Base-by-base conservation (phyloP, 2,888 invertebrate genomes). In the Resseliella maxima region DNA sequence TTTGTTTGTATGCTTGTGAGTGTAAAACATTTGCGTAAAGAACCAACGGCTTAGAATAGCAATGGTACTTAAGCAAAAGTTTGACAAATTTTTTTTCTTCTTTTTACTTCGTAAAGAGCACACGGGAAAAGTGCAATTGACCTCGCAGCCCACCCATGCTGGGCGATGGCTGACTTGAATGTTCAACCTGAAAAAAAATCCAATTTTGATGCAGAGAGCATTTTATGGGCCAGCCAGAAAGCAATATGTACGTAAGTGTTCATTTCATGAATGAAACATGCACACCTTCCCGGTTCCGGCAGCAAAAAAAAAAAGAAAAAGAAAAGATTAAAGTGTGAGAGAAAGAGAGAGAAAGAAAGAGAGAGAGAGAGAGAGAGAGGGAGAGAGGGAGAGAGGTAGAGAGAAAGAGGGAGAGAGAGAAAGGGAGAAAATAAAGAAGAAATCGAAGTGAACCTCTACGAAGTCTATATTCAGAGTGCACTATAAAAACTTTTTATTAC, bases 401-500 rank as follows among this genome's bases (percentile, higher is more conserved):
- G n/a, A n/a, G n/a, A n/a, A n/a, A n/a, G n/a, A n/a, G n/a, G n/a
- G n/a, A n/a, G n/a, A n/a, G n/a, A n/a, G n/a, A n/a, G n/a, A n/a
- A n/a, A n/a, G n/a, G n/a, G n/a, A n/a, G n/a, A n/a, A n/a, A n/a
- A n/a, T n/a, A n/a, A n/a, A n/a, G 46, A 50, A 8, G 18, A 50
- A 50, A 8, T 18, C n/a, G 24, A n/a, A 59, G 2, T 15, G 59
- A 59, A 59, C 24, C 72, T 27, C 72, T n/a, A 72, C 31, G 31
- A 72, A 72, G 72, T 27, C 27, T 12, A 72, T 21, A 72, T 72
- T 0, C 72, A 1, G 72, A 72, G 35, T 31, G 72, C 72, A 31
- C 72, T 72, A 72, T 72, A 72, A 72, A 72, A 72, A 72, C 35
- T 72, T 72, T 72, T 72, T 72, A 72, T 72, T 72, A 35, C 72